Evolutionary conservation across 1,140 invertebrate species (phyloP), one percentile per base, ranked within the genome.

Genomic region (Centruroides sculpturatus): DNA sequence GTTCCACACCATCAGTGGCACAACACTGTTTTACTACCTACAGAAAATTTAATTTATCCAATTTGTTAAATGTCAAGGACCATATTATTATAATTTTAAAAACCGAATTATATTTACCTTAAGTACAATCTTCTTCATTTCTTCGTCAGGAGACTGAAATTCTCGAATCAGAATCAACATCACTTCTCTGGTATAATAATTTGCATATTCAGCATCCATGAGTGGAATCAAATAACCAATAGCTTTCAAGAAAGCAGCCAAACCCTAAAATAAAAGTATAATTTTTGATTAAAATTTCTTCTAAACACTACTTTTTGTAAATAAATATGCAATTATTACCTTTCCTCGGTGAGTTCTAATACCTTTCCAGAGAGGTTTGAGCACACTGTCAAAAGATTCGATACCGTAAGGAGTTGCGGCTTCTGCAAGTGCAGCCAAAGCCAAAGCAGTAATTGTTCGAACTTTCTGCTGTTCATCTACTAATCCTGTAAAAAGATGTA

Each of bases 51-150:
- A 34, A 6, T 41, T 41, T 41, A 41, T 41, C 5, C 5, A 41
- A 41, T 3, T 41, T 41, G 41, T 23, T 23, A 23, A 23, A 23
- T 23, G 23, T 23, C 23, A 23, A 23, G 23, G 2, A 23, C 23
- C 23, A 23, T 23, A 23, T 23, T 23, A 23, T 23, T 23, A 23
- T 23, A 23, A 23, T 23, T 23, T 23, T 2, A 23, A 0, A 23
- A 23, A 23, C 23, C 2, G 23, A 23, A 23, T 23, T 23, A 23
- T 23, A 23, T 69, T 70, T 72, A 87, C 89, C 79, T 99, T 99
- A 49, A 99, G 79, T 1, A 99, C 97, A 78, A 99, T 99, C 73
- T 99, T 99, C 73, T 99, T 99, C 97, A 99, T 99, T 82, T 99
- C 97, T 77, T 99, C 97, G 77, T 99, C 97, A 3, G 97, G 96